Conservation (phyloP, 2,888 invertebrate genomes). For the Leistus spinibarbis region DNA sequence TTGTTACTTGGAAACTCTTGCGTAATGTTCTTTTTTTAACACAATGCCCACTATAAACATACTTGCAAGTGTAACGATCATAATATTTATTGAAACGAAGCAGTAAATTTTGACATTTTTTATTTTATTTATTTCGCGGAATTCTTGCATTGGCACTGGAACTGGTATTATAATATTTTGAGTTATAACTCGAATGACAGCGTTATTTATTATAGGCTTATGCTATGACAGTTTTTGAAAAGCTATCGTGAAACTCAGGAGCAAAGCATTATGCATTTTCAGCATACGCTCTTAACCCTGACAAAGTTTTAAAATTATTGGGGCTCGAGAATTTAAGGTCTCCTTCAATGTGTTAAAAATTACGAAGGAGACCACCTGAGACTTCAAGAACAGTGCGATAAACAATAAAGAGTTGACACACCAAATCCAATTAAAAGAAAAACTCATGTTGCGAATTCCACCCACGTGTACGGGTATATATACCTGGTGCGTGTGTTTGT, state of each 20-base stretch:
- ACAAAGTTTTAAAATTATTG: neutral
- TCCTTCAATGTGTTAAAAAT: neutral
- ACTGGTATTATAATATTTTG: too few relatives aligned
- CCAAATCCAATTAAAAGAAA: neutral
- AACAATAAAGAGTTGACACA: conserved; percentile 1
- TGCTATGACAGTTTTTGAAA: neutral
- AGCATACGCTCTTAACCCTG: neutral
- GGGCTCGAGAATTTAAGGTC: too few relatives aligned
- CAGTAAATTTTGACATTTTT: conserved; percentile 15
- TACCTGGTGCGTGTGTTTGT: neutral
- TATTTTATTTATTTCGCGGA: neutral
- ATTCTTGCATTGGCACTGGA: too few relatives aligned
- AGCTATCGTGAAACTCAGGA: neutral
- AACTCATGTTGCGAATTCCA: neutral
- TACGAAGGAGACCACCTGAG: neutral
- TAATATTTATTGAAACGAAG: conserved; percentile 17
- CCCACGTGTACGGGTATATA: neutral
- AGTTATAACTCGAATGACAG: neutral
- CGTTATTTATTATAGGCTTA: neutral
- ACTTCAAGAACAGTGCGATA: neutral
- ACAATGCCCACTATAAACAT: neutral
- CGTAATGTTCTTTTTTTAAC: neutral
- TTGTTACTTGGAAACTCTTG: neutral
- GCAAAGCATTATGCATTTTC: neutral
- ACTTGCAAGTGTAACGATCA: conserved; percentile 1